Evolutionary conservation across 2,113 vertebrate genomes (phyloP).

Genomic region (Climacteris rufus): DNA sequence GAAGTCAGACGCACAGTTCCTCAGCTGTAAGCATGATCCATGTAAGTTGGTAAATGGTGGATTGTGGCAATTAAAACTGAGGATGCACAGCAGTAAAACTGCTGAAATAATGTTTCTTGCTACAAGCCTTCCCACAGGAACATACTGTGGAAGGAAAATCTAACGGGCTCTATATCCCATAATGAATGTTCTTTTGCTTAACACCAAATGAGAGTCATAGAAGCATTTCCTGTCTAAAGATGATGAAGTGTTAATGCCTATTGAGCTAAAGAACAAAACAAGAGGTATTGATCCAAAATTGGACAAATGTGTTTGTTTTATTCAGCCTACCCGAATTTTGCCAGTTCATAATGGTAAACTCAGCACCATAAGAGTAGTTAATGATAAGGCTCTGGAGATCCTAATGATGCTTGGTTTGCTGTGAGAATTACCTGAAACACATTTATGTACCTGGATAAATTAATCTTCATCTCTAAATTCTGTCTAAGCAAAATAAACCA

Average conservation of each 20-base stretch:
- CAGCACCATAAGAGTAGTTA: neutral
- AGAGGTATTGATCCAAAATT: conserved; percentile 27
- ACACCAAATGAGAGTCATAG: neutral
- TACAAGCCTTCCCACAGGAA: conserved; percentile 8
- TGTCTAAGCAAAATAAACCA: conserved; percentile 18
- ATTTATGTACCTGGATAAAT: conserved; percentile 2
- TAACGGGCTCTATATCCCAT: neutral
- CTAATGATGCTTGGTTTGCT: conserved; percentile 36
- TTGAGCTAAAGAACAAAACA: neutral
- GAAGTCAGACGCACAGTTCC: neutral
- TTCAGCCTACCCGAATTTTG: neutral
- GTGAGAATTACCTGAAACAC: conserved; percentile 11
- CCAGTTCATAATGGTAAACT: neutral
- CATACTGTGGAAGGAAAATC: conserved; percentile 6
- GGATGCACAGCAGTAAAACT: conserved; percentile 3
- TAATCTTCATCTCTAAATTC: conserved; percentile 35
- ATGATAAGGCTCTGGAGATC: conserved; percentile 23
- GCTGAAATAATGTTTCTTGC: conserved; percentile 41
- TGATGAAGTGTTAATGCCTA: conserved; percentile 48
- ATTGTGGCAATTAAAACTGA: conserved; percentile 47
- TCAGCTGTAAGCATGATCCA: conserved; percentile 46
- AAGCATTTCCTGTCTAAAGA: conserved; percentile 9
- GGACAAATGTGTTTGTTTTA: neutral
- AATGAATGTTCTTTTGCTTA: conserved; percentile 33
- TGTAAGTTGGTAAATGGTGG: neutral